Conservation (phyloP, 2,113 vertebrate species). For the Gnathonemus longibarbis region DNA sequence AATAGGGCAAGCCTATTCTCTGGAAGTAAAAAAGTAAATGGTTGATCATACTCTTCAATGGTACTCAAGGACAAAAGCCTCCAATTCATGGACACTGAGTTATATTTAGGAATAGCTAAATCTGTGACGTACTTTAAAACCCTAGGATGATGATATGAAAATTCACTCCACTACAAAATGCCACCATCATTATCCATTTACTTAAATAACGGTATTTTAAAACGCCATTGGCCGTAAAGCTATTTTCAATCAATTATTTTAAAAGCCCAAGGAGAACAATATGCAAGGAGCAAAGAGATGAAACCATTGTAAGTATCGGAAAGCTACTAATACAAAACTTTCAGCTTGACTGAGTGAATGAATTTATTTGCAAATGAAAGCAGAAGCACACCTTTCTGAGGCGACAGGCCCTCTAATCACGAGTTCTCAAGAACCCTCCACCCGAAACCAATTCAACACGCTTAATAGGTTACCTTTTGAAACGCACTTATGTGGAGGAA, state of each 20-base stretch:
- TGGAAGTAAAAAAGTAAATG: background rate
- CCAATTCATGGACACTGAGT: no score
- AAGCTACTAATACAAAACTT: constrained; percentile 17
- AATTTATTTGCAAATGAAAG: constrained; percentile 22
- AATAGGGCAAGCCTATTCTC: background rate
- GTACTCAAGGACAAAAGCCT: background rate
- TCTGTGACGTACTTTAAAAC: background rate
- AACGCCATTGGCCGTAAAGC: background rate
- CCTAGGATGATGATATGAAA: background rate
- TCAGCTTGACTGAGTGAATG: constrained; percentile 18
- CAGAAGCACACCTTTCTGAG: background rate
- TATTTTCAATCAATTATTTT: constrained; percentile 7
- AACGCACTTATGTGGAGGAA: background rate
- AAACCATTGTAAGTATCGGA: constrained; percentile 14
- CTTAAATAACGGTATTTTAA: background rate
- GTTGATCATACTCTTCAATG: background rate
- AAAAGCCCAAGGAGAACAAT: background rate
- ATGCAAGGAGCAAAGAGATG: background rate
- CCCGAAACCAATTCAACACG: background rate
- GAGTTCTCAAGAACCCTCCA: background rate
- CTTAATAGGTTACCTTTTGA: background rate
- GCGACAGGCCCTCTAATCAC: constrained; percentile 11
- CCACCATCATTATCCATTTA: background rate
- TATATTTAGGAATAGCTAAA: background rate
- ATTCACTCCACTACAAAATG: background rate